These are phyloP conservation scores for Heliconius hewitsoni DNA, from an alignment of 1,140 invertebrate species.

Conservation along the genomic window DNA sequence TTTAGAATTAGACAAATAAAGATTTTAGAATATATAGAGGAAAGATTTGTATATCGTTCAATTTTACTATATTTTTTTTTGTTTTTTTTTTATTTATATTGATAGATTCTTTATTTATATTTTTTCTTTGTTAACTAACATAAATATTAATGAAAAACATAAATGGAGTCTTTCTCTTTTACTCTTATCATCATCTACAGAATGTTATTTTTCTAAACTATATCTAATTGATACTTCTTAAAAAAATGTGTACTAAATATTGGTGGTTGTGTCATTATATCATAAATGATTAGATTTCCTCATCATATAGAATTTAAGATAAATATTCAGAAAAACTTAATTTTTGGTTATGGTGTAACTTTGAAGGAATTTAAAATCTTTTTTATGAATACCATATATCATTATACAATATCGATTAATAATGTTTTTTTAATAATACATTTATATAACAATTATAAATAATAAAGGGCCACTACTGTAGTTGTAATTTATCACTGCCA, in stretches of 20 bases:
- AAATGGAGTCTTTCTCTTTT: no score
- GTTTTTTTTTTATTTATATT: no score
- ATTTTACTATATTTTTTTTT: no score
- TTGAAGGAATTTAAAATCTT: no score
- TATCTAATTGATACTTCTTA: background rate
- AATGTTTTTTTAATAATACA: background rate
- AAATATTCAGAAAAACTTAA: background rate
- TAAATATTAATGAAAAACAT: no score
- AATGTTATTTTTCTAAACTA: no score
- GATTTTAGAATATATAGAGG: background rate
- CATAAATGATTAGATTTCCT: background rate
- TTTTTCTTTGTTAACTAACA: no score
- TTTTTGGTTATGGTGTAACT: no score
- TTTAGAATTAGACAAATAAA: background rate
- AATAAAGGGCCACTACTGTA: background rate
- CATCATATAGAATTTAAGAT: background rate
- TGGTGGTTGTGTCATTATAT: background rate
- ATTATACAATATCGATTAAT: background rate
- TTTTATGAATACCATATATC: no score
- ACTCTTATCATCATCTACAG: no score
- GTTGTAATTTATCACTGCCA: conserved; percentile 3
- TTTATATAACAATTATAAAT: background rate
- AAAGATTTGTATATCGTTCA: no score
- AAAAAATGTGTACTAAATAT: background rate
- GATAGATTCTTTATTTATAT: no score